Conservation (phyloP, 2,888 invertebrate genomes). For the Oligia latruncula region DNA sequence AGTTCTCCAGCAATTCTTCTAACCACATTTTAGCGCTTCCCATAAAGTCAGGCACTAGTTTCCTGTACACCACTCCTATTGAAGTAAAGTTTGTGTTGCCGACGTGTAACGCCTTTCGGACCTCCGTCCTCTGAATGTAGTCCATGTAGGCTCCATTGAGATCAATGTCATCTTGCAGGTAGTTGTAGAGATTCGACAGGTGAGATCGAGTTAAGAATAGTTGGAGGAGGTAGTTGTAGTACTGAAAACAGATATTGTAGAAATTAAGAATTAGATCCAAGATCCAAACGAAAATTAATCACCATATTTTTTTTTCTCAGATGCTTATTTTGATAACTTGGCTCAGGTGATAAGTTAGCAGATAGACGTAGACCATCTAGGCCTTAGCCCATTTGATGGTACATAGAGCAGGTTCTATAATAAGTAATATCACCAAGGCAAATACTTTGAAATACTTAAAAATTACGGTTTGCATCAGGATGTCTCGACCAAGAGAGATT, state of each 20-base stretch:
- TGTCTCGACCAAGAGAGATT: too few species aligned
- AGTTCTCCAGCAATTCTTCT: slow-evolving; percentile 89
- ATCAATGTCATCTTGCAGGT: slow-evolving; percentile 81
- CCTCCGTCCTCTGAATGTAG: slow-evolving; percentile 84
- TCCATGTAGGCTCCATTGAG: slow-evolving; percentile 83
- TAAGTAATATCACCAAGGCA: not conserved
- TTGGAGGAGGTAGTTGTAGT: slow-evolving; percentile 87
- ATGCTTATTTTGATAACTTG: too few species aligned
- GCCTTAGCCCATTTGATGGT: not conserved
- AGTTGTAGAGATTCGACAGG: slow-evolving; percentile 88
- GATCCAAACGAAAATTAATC: not conserved
- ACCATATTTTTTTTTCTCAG: not conserved
- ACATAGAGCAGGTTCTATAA: not conserved
- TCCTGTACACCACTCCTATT: slow-evolving; percentile 87
- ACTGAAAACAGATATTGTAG: slow-evolving; percentile 76
- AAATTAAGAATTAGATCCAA: not conserved
- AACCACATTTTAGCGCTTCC: slow-evolving; percentile 90
- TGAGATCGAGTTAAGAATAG: slow-evolving; percentile 85
- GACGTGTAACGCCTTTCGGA: slow-evolving; percentile 88
- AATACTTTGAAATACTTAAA: not conserved
- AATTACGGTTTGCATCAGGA: not conserved
- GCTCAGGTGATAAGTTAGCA: not conserved
- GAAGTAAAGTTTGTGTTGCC: slow-evolving; percentile 88
- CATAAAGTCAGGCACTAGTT: slow-evolving; percentile 89
- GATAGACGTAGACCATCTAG: not conserved